Base-by-base conservation (phyloP, 1,140 invertebrate species). In the Micrasema minimum region DNA sequence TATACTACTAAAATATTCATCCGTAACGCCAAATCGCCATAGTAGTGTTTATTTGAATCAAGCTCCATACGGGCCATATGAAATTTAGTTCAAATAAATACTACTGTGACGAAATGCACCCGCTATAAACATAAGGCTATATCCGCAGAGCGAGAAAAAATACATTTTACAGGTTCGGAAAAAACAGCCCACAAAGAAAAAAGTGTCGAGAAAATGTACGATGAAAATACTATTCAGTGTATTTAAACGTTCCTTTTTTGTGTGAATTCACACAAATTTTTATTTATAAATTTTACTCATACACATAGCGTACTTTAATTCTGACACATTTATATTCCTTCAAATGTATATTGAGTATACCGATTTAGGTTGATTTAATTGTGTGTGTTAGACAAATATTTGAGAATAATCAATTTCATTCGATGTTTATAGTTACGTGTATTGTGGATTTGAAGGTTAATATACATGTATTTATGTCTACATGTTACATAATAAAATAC, bases 1-100 rank as follows among this genome's bases (percentile, higher is more conserved):
- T 16, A 48, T 37, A 14, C 22, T 16, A 61, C 66, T 69, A 46
- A 69, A 69, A 69, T 69, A 69, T 69, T 69, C 50, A 69, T 59
- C 26, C 23, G 20, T 69, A 53, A 45, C 20, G 43, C 66, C 53
- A 48, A 53, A n/a, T n/a, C n/a, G n/a, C n/a, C n/a, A n/a, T n/a
- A n/a, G n/a, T n/a, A n/a, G n/a, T n/a, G n/a, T n/a, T n/a, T n/a
- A n/a, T n/a, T n/a, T n/a, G n/a, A n/a, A n/a, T n/a, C n/a, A n/a
- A n/a, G n/a, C n/a, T n/a, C n/a, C n/a, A n/a, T n/a, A n/a, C n/a
- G n/a, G n/a, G n/a, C n/a, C n/a, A n/a, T n/a, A n/a, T n/a, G n/a
- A n/a, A n/a, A n/a, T n/a, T n/a, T n/a, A n/a, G n/a, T n/a, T n/a
- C n/a, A n/a, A n/a, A n/a, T n/a, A n/a, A n/a, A n/a, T n/a, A n/a